Base-by-base conservation (phyloP, 2,113 vertebrate species). In the Uropsilus gracilis region DNA sequence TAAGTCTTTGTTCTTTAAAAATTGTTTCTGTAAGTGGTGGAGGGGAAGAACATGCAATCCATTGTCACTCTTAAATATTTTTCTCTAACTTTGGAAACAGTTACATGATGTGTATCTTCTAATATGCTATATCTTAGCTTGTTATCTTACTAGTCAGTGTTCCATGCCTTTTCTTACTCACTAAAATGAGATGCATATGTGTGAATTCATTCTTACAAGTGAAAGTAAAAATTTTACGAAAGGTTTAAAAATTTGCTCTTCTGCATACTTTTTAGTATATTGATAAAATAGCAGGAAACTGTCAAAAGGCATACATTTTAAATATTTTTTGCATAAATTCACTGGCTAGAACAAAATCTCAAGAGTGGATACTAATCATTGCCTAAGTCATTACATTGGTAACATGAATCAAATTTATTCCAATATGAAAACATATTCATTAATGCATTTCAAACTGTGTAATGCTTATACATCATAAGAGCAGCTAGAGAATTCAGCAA, bases 191-290 rank as follows among this genome's bases (percentile, higher is more conserved):
- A 92, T 73, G 28, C 6, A 32, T 75, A 46, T 78, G 3, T 63
- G n/a, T 71, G 76, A 26, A 20, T 71, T 89, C 61, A 69, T 90
- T 87, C 91, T 86, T 89, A 75, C 72, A 83, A 77, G 34, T 32
- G 16, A 92, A 87, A 86, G 59, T 94, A 83, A 73, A n/a, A n/a
- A n/a, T n/a, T n/a, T n/a, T n/a, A n/a, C n/a, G 59, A 71, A 76
- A 64, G 20, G n/a, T 68, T 53, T 83, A 76, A 77, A 71, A 44
- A n/a, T 86, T 77, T 86, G 22, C 30, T 78, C 17, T 91, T 80
- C 42, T 26, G 3, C 10, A n/a, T 53, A 77, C 16, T 6, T 37
- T 55, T 89, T 66, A 72, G 22, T 55, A 46, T 61, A 57, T 13
- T 71, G 68, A 8, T 82, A 89, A 77, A 34, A 72, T 77, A 30